Evolutionary conservation across 1,140 invertebrate genomes (phyloP), one percentile per base, ranked within the genome.

Genomic region (Macrobrachium rosenbergii): DNA sequence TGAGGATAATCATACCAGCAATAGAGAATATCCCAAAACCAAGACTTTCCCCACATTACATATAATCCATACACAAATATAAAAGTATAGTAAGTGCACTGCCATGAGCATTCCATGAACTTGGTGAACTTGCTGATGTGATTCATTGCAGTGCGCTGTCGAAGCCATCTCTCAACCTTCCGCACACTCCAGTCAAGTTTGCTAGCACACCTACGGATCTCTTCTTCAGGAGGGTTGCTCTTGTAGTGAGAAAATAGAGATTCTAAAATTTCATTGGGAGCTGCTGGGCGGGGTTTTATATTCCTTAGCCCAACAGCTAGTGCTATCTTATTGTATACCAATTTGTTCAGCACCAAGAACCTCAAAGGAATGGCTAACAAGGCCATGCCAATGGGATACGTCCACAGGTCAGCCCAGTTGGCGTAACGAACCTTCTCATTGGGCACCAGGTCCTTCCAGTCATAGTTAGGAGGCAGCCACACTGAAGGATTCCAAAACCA

Each of bases 21-120:
- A 90, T 96, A 91, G 73, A 96, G 96, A 75, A 98, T 97, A 91
- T 98, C 95, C 96, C 96, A 98, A 88, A 99, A 93, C 97, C 97
- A 99, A 17, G 95, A 94, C 93, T 99, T 99, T 92, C 98, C 95
- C 96, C 96, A 98, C 52, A 99, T 93, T 87, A 96, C 94, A 90
- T 94, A 94, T 45, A 97, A 89, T 19, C 98, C 98, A 93, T 95
- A 98, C 17, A 94, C 92, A 91, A 98, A 98, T 75, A 95, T 95
- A 91, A 94, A 95, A 12, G 94, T 92, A 92, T 99, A 99, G 93
- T 98, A 99, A 5, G 95, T 93, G 92, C 95, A 97, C 89, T 97
- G 93, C 97, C 97, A 90, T 21, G 88, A 85, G 87, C 83, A 89
- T 72, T 87, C 81, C 62, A 88, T 90, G 60, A 91, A 91, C 72